A percentile compares a stretch with the other conserved stretches of the same genome.
Evolutionary conservation across 1,140 invertebrate genomes (phyloP).

Genomic region (Belonocnema kinseyi): DNA sequence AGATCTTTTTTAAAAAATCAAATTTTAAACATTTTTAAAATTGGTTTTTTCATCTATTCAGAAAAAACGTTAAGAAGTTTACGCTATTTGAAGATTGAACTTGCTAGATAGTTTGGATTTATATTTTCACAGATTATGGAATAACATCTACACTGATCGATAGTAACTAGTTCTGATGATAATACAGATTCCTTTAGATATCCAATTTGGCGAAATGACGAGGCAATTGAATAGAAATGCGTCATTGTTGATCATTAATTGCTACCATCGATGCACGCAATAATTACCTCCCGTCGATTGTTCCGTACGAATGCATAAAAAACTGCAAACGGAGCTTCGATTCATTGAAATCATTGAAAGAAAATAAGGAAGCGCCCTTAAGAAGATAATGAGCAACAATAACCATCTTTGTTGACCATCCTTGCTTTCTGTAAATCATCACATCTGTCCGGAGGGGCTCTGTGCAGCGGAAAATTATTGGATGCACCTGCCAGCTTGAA

Average conservation of each 20-base stretch:
- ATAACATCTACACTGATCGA: no score
- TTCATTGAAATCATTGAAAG: constrained; percentile 22
- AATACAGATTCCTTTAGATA: background rate
- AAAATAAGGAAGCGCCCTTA: constrained; percentile 4
- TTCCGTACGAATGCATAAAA: background rate
- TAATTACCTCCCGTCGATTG: constrained; percentile 3
- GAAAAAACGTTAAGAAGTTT: no score
- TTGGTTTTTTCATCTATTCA: no score
- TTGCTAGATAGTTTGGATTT: no score
- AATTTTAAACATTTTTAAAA: no score
- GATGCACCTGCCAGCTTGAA: background rate
- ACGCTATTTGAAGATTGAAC: no score
- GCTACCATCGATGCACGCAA: background rate
- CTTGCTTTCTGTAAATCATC: constrained; percentile 30
- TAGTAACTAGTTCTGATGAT: no score
- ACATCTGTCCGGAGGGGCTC: constrained; percentile 15
- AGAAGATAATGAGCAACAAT: constrained; percentile 6
- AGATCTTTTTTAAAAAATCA: no score
- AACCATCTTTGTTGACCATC: background rate
- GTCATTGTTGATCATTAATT: constrained; percentile 6
- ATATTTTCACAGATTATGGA: no score
- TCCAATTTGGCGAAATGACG: constrained; percentile 5
- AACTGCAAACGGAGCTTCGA: constrained; percentile 10
- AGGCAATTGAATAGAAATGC: constrained; percentile 1
- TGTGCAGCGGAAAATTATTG: constrained; percentile 32